Evolutionary conservation across 2,113 vertebrate species (phyloP).

Genomic region (Xenus cinereus): DNA sequence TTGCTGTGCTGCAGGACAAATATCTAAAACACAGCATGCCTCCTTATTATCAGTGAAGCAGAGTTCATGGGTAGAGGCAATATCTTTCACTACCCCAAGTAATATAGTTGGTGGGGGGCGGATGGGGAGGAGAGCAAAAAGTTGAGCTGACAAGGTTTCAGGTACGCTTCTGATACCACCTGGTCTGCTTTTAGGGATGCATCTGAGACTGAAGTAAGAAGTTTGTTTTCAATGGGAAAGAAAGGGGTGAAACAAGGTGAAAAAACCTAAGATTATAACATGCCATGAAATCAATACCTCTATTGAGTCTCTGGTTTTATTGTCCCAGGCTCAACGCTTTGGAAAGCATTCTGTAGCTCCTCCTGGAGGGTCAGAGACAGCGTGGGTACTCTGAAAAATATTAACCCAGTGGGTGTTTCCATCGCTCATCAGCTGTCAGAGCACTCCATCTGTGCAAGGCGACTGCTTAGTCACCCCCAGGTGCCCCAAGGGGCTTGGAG

Average conservation of each 20-base stretch:
- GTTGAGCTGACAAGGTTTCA: background rate
- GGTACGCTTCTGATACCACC: background rate
- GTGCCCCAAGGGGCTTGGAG: background rate
- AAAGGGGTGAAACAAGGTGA: background rate
- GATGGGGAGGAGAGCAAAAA: background rate
- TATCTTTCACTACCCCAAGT: background rate
- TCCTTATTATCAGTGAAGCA: background rate
- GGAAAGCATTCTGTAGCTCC: background rate
- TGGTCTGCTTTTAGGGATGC: background rate
- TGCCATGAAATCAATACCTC: background rate
- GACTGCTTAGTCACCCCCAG: background rate
- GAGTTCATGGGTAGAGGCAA: background rate
- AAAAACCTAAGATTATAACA: background rate
- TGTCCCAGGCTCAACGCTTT: background rate
- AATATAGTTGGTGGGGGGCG: fast-evolving
- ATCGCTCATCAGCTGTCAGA: background rate
- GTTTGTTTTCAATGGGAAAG: background rate
- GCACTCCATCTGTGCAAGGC: background rate
- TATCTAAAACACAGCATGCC: background rate
- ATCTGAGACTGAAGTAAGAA: background rate
- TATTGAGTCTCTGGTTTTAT: background rate
- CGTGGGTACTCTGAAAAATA: background rate
- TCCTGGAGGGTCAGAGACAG: background rate
- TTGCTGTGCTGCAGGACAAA: background rate
- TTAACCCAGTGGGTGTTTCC: background rate